These are phyloP conservation scores for Psilopsiagon aurifrons DNA, from an alignment of 2,113 vertebrate species.

Conservation along the genomic window DNA sequence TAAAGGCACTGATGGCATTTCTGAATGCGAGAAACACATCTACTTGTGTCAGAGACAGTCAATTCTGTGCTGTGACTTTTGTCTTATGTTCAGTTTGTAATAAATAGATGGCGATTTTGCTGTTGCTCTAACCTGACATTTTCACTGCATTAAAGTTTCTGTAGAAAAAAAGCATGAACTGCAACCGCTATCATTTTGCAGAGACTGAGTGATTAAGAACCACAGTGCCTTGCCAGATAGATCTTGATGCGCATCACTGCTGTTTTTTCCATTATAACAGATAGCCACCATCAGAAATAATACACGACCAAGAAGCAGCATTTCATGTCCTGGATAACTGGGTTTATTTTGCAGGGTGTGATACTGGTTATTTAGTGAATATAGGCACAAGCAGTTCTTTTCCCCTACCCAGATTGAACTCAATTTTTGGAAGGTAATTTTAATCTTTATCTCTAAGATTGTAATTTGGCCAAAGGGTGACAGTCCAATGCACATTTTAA, in stretches of 20 bases:
- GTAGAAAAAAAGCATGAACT: background rate
- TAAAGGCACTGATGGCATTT: background rate
- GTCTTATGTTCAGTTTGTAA: background rate
- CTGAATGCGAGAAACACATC: background rate
- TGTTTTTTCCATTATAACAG: slow-evolving; percentile 30
- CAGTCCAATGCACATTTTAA: background rate
- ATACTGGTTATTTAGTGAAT: background rate
- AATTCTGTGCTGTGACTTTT: background rate
- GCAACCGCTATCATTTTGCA: slow-evolving; percentile 13
- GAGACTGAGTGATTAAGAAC: slow-evolving; percentile 24
- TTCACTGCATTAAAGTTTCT: slow-evolving; percentile 6
- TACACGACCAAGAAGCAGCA: background rate
- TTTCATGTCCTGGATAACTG: background rate
- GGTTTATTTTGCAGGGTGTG: background rate
- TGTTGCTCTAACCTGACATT: slow-evolving; percentile 25
- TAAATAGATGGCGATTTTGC: slow-evolving; percentile 25
- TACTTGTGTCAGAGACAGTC: background rate
- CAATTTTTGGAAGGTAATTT: background rate
- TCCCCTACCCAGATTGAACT: background rate
- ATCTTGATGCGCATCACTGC: slow-evolving; percentile 10
- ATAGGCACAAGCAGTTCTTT: background rate
- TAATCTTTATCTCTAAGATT: background rate
- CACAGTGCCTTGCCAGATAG: background rate
- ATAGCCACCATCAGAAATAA: slow-evolving; percentile 5
- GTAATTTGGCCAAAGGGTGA: background rate